Conservation (phyloP, 2,797 vertebrate genomes). For the Rhadinocentrus ornatus region DNA sequence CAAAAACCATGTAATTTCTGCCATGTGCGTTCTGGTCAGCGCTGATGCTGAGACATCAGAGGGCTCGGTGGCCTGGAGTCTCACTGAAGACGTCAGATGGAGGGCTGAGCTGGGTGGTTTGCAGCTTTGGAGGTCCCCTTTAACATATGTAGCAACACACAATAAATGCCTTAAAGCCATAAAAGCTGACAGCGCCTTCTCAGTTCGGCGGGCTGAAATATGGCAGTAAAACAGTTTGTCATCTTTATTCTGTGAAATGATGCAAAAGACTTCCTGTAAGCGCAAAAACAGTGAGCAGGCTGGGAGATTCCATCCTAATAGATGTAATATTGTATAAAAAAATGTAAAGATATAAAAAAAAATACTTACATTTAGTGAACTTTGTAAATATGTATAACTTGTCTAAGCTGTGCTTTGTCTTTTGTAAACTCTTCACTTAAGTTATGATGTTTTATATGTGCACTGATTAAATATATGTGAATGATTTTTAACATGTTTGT, state of each 20-base stretch:
- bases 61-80: constrained; percentile 38
- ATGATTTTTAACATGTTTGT: constrained; percentile 36
- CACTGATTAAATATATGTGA: constrained; percentile 78
- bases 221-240: constrained; percentile 16
- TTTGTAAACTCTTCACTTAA: constrained; percentile 68
- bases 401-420: constrained; percentile 50
- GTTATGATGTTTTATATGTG: constrained; percentile 77
- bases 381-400: constrained; percentile 66
- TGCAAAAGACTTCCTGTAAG: neutral
- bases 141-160: constrained; percentile 66
- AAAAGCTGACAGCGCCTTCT: constrained; percentile 53
- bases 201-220: constrained; percentile 28
- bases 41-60: constrained; percentile 46
- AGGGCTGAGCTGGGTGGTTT: constrained; percentile 46
- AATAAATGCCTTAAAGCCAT: constrained; percentile 56
- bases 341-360: constrained; percentile 57
- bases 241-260: constrained; percentile 26
- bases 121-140: constrained; percentile 66
- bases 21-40: constrained; percentile 73
- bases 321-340: constrained; percentile 53
- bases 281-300: neutral
- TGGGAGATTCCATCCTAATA: constrained; percentile 11
- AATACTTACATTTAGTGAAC: constrained; percentile 39
- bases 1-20: constrained; percentile 72
- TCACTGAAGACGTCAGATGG: constrained; percentile 50